phyloP scores from a whole-genome alignment of 2,113 vertebrate species.

The Bufo bufo region DNA sequence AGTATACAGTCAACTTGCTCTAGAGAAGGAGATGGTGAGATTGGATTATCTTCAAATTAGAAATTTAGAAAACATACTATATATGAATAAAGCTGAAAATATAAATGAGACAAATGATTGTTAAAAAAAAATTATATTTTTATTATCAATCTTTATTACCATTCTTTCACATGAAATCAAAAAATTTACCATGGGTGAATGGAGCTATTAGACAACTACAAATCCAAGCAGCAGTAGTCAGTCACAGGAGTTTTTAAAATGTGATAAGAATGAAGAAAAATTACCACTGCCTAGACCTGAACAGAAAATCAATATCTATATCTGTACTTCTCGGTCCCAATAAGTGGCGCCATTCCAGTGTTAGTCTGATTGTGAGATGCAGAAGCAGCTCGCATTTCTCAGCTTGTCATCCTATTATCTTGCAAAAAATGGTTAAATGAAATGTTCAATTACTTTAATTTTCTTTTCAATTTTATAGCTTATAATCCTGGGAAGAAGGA shows the following conservation, averaged over 20 bases:
- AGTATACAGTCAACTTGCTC: neutral
- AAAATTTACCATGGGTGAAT: neutral
- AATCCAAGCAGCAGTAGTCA: conserved; percentile 1
- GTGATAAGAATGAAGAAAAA: conserved; percentile 48
- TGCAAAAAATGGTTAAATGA: conserved; percentile 39
- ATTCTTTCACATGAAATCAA: neutral
- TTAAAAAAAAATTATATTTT: neutral
- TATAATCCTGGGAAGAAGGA: conserved; percentile 4
- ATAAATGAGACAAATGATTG: neutral
- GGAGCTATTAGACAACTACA: neutral
- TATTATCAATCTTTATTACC: neutral
- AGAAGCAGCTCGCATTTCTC: conserved; percentile 38
- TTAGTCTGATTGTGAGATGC: conserved; percentile 27
- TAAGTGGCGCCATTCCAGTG: conserved; percentile 45
- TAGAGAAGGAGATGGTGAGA: neutral
- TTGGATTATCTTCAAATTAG: neutral
- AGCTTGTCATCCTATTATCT: conserved; percentile 31
- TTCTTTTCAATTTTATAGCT: conserved; percentile 30
- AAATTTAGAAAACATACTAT: neutral
- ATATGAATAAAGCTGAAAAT: neutral
- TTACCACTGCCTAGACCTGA: conserved; percentile 38
- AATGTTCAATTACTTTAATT: conserved; percentile 41
- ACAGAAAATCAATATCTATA: conserved; percentile 54
- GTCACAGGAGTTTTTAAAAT: conserved; percentile 40
- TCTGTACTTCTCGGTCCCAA: conserved; percentile 35